Evolutionary conservation across 2,888 invertebrate species (phyloP).

Genomic region (Zhuqinia jingwanae): DNA sequence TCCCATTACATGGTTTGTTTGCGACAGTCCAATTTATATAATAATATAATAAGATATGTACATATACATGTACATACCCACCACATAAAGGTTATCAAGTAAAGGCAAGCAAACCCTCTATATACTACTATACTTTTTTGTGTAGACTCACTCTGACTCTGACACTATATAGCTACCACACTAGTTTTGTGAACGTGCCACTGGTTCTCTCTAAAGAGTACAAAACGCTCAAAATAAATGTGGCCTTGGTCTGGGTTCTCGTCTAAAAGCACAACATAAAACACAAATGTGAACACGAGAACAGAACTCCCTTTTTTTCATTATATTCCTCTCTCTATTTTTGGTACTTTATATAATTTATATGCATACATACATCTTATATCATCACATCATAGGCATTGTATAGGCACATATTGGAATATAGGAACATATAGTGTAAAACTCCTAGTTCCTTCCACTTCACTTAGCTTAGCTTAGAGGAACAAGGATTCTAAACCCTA

Average conservation of each 20-base stretch:
- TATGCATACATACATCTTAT: background rate
- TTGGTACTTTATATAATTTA: conserved; percentile 15
- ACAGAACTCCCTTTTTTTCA: conserved; percentile 28
- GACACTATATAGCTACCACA: background rate
- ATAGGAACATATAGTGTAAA: conserved; percentile 9
- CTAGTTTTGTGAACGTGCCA: conserved; percentile 26
- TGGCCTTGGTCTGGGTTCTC: conserved; percentile 70
- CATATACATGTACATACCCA: too few relatives aligned
- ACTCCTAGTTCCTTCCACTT: background rate
- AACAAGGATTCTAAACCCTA: background rate
- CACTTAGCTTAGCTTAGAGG: background rate
- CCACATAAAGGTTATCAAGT: too few relatives aligned
- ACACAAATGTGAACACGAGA: conserved; percentile 28
- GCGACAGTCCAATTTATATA: conserved; percentile 30
- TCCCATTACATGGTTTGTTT: background rate
- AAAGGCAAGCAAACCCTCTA: background rate
- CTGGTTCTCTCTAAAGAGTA: background rate
- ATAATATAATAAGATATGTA: too few relatives aligned
- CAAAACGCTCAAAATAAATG: conserved; percentile 65
- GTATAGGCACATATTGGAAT: background rate
- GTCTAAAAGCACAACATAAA: conserved; percentile 29
- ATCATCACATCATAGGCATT: background rate
- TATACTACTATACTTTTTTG: background rate
- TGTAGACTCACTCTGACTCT: background rate
- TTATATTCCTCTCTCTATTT: conserved; percentile 44